Evolutionary conservation across 2,113 vertebrate species (phyloP), one percentile per base, ranked within the genome.

Genomic region (Hipposideros armiger): DNA sequence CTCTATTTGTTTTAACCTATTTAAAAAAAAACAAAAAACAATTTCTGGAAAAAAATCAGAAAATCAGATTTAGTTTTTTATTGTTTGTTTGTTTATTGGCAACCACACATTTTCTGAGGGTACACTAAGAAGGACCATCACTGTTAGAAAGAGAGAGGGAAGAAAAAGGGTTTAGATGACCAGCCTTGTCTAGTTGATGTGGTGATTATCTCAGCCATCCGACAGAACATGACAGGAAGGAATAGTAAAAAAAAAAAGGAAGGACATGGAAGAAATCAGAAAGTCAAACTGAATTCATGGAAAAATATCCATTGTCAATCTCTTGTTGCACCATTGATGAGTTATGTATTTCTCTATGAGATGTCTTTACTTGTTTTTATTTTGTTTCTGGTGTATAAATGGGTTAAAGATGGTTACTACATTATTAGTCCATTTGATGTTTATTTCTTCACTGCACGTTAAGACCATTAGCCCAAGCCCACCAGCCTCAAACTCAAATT

Each of bases 21-120:
- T 86, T 90, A 76, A 69, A 10, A n/a, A 74, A 96, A 72, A 45
- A 76, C 69, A 10, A n/a, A 74, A 96, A 72, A 45, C 9, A 72
- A 16, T 19, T 36, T 58, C 60, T 66, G 47, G 5, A 42, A 20
- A 70, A 56, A 76, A 40, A 19, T 76, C 9, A 84, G 15, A 90
- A 6, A 77, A 64, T 84, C 45, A 60, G 28, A 88, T 56, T 80
- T 91, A 40, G 4, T 28, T 85, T 87, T 82, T 45, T 47, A 24
- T 93, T 74, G 52, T 54, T 54, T 54, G 52, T 54, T 54, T 54
- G 16, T 54, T 95, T 84, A 13, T 36, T 88, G 47, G 42, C 19
- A 73, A 62, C 7, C 40, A 50, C 22, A 58, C 20, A 76, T 74
- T 20, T 82, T 83, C n/a, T 45, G 10, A 17, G 4, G 22, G 17